Percentiles rank a stretch among this genome's conserved stretches.
Conservation (phyloP, 2,113 vertebrate species). For the Clarias batrachus region DNA sequence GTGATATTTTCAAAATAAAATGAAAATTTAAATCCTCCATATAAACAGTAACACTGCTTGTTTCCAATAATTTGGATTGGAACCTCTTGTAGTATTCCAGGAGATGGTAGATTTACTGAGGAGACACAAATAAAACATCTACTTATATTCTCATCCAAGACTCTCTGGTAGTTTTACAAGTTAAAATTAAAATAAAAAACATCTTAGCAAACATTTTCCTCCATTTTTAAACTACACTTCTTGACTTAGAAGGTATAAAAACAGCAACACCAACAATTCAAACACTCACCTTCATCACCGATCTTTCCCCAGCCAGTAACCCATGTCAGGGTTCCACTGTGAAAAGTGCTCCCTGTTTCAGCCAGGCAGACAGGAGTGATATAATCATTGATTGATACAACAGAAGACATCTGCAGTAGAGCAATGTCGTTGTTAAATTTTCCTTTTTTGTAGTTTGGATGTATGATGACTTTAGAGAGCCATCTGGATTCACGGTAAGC, state of each 20-base stretch:
- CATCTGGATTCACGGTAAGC: background rate
- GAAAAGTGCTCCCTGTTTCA: conserved; percentile 59
- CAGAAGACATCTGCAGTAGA: conserved; percentile 56
- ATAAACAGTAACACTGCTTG: conserved; percentile 49
- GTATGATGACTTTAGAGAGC: conserved; percentile 32
- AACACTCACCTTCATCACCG: background rate
- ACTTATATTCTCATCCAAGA: background rate
- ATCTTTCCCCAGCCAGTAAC: conserved; percentile 74
- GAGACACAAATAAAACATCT: no score
- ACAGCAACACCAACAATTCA: background rate
- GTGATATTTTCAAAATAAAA: no score
- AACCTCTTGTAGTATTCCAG: conserved; percentile 54
- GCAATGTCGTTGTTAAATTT: conserved; percentile 66
- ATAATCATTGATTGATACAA: conserved; percentile 52
- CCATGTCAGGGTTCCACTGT: conserved; percentile 60
- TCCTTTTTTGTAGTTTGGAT: conserved; percentile 49
- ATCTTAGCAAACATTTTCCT: background rate
- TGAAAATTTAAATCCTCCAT: conserved; percentile 12
- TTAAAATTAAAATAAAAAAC: background rate
- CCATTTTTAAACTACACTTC: no score
- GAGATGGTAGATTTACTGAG: conserved; percentile 20
- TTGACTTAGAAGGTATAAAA: background rate
- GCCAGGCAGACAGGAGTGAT: conserved; percentile 73
- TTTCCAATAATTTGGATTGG: conserved; percentile 54
- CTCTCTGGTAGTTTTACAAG: background rate